Evolutionary conservation across 35 echinoderm and acorn worm species (phyloP).

Genomic region (Apostichopus parvimensis): DNA sequence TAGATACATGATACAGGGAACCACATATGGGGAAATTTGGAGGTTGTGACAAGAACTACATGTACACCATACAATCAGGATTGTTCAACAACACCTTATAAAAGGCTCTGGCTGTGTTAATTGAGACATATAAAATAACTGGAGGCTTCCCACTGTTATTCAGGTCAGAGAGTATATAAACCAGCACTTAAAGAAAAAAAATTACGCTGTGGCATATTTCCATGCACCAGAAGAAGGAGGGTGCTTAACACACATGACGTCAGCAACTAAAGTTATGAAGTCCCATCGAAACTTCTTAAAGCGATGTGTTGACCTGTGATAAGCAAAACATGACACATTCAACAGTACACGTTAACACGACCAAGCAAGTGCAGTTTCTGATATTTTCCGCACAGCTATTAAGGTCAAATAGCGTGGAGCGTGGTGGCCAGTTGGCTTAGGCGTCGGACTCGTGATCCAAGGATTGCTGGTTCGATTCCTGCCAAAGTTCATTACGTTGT

Average conservation of each 20-base stretch:
- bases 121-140: slow-evolving; percentile 51
- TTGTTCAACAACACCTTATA: slow-evolving; percentile 52
- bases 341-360: too few relatives aligned
- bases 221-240: neutral
- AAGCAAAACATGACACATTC: too few relatives aligned
- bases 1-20: too few relatives aligned
- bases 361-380: too few relatives aligned
- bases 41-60: too few relatives aligned
- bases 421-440: too few relatives aligned
- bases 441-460: too few relatives aligned
- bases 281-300: neutral
- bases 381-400: too few relatives aligned
- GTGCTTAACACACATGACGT: neutral
- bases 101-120: slow-evolving; percentile 59
- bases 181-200: slow-evolving; percentile 10
- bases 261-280: neutral
- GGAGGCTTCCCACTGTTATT: slow-evolving; percentile 27
- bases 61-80: neutral
- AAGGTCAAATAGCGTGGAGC: too few relatives aligned
- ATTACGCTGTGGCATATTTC: neutral
- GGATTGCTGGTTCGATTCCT: too few relatives aligned
- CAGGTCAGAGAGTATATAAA: slow-evolving; percentile 36
- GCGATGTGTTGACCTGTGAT: neutral
- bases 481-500: too few relatives aligned
- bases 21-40: too few relatives aligned